Conservation (phyloP, 2,797 vertebrate genomes). For the Sebastes steindachneri region DNA sequence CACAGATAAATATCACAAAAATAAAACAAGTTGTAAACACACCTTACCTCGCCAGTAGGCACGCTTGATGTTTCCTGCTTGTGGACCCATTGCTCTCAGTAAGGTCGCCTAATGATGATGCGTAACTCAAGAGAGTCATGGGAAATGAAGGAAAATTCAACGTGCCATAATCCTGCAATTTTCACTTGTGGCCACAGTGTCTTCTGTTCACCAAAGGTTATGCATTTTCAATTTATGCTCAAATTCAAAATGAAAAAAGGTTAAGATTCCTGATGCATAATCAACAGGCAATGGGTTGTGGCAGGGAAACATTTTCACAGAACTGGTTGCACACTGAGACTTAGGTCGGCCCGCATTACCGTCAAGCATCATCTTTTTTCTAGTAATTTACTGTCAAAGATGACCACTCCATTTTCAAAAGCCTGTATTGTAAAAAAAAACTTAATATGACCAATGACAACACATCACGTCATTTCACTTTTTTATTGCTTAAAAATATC, state of each 20-base stretch:
- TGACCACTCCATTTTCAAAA: neutral
- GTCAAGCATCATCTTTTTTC: neutral
- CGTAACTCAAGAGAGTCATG: neutral
- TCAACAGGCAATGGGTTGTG: neutral
- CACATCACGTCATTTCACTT: neutral
- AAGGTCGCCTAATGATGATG: neutral
- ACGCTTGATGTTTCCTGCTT: neutral
- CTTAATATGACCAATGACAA: neutral
- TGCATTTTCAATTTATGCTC: neutral
- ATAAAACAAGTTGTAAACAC: neutral
- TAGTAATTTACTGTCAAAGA: neutral
- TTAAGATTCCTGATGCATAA: neutral
- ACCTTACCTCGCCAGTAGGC: neutral
- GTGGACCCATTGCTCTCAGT: no score
- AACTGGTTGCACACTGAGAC: neutral
- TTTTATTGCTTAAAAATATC: neutral
- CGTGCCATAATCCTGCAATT: no score
- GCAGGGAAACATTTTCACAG: neutral
- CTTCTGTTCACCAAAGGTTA: neutral
- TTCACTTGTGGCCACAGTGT: neutral
- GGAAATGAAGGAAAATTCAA: neutral
- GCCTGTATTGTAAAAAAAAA: neutral
- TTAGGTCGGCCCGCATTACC: neutral
- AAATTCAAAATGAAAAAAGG: neutral
- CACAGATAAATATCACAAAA: neutral